Evolutionary conservation across 2,113 vertebrate genomes (phyloP).

Genomic region (rat (Rattus norvegicus)): DNA sequence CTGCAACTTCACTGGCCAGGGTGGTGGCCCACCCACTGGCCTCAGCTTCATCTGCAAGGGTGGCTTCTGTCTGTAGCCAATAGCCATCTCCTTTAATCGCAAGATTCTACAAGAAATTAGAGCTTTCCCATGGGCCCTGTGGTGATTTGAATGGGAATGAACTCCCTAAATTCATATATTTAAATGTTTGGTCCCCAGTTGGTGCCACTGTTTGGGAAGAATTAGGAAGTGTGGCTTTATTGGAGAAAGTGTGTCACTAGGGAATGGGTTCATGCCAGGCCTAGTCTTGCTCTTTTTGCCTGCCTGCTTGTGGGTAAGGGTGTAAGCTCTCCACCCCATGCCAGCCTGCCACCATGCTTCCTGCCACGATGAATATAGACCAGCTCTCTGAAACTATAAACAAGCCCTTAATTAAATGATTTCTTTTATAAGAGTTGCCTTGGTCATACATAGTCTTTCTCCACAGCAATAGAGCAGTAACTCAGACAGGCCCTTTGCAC

Average conservation of each 20-base stretch:
- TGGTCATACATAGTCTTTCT: neutral
- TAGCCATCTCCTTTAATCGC: neutral
- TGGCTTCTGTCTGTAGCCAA: neutral
- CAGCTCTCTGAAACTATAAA: neutral
- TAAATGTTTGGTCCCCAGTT: neutral
- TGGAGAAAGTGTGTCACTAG: neutral
- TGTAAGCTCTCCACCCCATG: neutral
- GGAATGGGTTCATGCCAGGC: neutral
- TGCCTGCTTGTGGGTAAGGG: neutral
- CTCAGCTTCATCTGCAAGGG: neutral
- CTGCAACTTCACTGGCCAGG: neutral
- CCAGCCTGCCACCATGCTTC: neutral
- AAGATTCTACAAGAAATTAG: conserved; percentile 42
- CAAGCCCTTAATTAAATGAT: neutral
- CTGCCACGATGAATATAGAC: neutral
- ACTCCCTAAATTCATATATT: neutral
- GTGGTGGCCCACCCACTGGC: too few relatives aligned
- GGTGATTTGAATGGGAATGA: neutral
- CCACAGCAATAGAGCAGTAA: neutral
- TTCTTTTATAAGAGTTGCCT: neutral
- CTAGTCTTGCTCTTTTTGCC: neutral
- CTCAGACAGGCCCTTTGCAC: neutral
- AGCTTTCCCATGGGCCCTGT: neutral
- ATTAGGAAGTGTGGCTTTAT: neutral
- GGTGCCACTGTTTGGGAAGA: neutral